These are phyloP conservation scores for Criorhina ranunculi DNA, from an alignment of 2,888 invertebrate species.

Conservation along the genomic window DNA sequence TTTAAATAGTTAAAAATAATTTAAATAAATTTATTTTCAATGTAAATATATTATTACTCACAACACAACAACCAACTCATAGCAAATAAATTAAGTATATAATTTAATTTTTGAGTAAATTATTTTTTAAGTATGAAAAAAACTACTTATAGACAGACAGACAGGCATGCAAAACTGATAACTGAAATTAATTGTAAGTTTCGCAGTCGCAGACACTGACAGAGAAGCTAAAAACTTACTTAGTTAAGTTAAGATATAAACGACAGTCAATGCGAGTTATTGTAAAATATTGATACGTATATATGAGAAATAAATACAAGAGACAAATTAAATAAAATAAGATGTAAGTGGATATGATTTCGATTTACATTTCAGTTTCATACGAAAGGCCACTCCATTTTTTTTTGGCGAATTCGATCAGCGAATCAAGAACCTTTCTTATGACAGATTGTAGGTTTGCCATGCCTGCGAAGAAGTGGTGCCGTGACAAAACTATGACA, in stretches of 20 bases:
- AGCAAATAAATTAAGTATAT: slow-evolving; percentile 39
- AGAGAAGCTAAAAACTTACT: slow-evolving; percentile 7
- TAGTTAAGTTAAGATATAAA: slow-evolving; percentile 50
- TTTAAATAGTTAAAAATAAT: slow-evolving; percentile 51
- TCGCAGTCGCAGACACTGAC: slow-evolving; percentile 45
- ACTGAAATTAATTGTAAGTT: slow-evolving; percentile 57
- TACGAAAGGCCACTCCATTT: too few relatives aligned
- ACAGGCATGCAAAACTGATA: slow-evolving; percentile 51
- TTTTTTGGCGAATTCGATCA: too few relatives aligned
- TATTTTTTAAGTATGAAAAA: slow-evolving; percentile 34
- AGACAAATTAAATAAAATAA: slow-evolving; percentile 9
- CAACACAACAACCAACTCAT: slow-evolving; percentile 63
- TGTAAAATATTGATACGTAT: slow-evolving; percentile 60
- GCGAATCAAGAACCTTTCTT: too few relatives aligned
- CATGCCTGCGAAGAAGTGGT: too few relatives aligned
- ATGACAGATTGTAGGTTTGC: too few relatives aligned
- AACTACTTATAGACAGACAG: too few relatives aligned
- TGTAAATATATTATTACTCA: slow-evolving; percentile 69
- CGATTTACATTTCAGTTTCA: neutral
- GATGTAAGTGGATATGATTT: neutral
- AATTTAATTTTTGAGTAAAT: slow-evolving; percentile 24
- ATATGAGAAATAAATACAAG: slow-evolving; percentile 33
- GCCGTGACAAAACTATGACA: too few relatives aligned
- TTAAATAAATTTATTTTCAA: slow-evolving; percentile 56
- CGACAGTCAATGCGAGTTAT: slow-evolving; percentile 61